Conservation (phyloP, 2,113 vertebrate species). For the Phrynosoma platyrhinos region DNA sequence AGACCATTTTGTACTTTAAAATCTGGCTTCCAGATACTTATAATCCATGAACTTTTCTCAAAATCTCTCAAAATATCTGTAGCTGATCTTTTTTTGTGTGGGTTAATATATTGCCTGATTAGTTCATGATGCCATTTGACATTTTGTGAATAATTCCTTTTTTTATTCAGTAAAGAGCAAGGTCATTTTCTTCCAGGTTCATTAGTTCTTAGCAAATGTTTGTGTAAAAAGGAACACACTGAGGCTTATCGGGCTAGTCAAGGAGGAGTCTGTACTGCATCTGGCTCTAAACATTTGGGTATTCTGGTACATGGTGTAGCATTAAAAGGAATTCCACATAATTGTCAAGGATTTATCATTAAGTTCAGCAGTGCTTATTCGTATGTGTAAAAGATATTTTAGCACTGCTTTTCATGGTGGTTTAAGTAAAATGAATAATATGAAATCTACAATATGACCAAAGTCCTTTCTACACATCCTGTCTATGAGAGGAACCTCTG, state of each 20-base stretch:
- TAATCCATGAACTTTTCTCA: conserved; percentile 53
- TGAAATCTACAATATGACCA: neutral
- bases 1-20: conserved; percentile 48
- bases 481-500: neutral
- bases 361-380: conserved; percentile 6
- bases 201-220: conserved; percentile 33
- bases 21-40: conserved; percentile 35
- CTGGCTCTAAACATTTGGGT: conserved; percentile 34
- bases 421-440: conserved; percentile 4
- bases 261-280: conserved; percentile 32
- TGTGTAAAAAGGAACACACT: conserved; percentile 23
- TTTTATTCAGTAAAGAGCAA: conserved; percentile 47
- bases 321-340: conserved; percentile 2
- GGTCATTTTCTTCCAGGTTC: conserved; percentile 44
- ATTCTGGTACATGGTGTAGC: conserved; percentile 27
- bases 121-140: conserved; percentile 45
- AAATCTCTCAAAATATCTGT: conserved; percentile 61
- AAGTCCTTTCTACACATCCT: neutral
- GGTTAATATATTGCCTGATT: conserved; percentile 17
- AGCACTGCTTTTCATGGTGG: neutral
- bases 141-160: conserved; percentile 35
- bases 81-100: conserved; percentile 40
- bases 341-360: conserved; percentile 46
- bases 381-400: neutral
- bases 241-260: conserved; percentile 44